Conservation (phyloP, 2,888 invertebrate species). For the Eupithecia tripunctaria region DNA sequence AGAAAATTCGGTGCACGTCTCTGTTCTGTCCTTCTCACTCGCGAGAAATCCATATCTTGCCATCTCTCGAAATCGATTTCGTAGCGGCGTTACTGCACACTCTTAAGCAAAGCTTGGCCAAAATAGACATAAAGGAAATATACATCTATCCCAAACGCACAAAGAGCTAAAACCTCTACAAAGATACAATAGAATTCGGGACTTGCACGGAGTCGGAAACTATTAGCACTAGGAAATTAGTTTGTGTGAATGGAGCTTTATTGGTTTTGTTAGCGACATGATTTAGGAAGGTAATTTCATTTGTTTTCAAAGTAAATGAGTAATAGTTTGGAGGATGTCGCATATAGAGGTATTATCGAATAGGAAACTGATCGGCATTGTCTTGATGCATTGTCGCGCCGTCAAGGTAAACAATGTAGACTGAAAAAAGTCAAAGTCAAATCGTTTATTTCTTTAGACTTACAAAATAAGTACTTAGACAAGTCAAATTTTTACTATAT, state of each 20-base stretch:
- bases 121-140: background rate
- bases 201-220: slow-evolving; percentile 9
- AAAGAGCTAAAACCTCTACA: background rate
- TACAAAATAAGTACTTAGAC: too few species aligned
- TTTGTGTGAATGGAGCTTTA: slow-evolving; percentile 10
- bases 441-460: too few species aligned
- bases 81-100: too few species aligned
- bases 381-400: background rate
- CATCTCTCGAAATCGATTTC: too few species aligned
- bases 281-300: slow-evolving; percentile 6
- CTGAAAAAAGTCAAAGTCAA: too few species aligned
- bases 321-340: slow-evolving; percentile 1
- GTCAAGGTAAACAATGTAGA: too few species aligned
- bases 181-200: slow-evolving; percentile 8
- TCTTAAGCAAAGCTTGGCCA: background rate
- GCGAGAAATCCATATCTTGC: too few species aligned
- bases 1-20: too few species aligned
- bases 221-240: slow-evolving; percentile 16
- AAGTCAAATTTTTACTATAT: too few species aligned
- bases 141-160: background rate
- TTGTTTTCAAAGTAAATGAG: background rate
- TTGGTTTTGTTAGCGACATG: slow-evolving; percentile 10
- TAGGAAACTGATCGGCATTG: background rate
- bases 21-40: too few species aligned
- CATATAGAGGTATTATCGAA: background rate